Evolutionary conservation across 2,888 invertebrate genomes (phyloP).

Genomic region (Pharmacophagus antenor): DNA sequence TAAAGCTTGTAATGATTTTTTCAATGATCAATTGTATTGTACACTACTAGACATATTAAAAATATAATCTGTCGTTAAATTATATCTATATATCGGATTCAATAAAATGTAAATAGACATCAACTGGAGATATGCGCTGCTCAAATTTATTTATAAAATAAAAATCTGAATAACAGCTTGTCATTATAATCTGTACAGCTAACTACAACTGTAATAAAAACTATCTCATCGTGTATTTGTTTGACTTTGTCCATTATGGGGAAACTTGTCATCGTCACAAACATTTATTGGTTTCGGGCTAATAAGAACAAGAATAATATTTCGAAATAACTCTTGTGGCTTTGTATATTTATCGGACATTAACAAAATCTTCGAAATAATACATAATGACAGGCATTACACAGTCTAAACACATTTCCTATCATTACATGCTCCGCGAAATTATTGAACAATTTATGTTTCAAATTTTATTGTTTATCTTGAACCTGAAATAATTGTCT

Average conservation of each 20-base stretch:
- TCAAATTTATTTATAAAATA: background rate
- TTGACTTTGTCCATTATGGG: constrained; percentile 8
- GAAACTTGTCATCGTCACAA: constrained; percentile 6
- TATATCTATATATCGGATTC: too few relatives aligned
- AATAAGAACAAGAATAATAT: background rate
- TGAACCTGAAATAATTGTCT: too few relatives aligned
- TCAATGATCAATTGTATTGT: too few relatives aligned
- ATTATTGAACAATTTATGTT: too few relatives aligned
- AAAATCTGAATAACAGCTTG: background rate
- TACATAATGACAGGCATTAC: background rate
- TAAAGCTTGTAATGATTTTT: too few relatives aligned
- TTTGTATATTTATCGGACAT: background rate
- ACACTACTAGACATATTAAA: too few relatives aligned
- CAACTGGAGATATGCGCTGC: too few relatives aligned
- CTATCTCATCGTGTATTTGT: background rate
- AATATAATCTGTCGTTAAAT: too few relatives aligned
- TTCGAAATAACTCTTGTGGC: background rate
- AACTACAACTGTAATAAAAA: background rate
- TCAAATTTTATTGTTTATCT: too few relatives aligned
- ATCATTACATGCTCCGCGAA: too few relatives aligned
- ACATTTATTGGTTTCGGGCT: constrained; percentile 6
- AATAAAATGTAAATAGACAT: too few relatives aligned
- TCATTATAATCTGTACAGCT: background rate
- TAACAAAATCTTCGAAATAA: background rate
- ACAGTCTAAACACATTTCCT: too few relatives aligned